Percentiles rank a stretch among this genome's conserved stretches.
Conservation (phyloP, 2,113 vertebrate genomes). For the Narcine bancroftii region DNA sequence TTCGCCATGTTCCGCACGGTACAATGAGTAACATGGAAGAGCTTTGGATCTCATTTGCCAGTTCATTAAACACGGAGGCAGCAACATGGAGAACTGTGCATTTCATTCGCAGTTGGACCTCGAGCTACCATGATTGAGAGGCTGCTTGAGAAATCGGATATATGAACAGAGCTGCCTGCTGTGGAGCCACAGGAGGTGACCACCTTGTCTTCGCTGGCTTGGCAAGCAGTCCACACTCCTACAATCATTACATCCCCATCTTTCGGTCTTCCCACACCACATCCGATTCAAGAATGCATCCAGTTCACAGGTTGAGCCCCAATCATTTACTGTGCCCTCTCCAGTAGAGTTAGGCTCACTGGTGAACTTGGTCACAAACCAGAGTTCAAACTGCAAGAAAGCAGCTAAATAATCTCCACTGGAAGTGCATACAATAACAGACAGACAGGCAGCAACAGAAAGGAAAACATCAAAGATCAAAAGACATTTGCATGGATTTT, state of each 20-base stretch:
- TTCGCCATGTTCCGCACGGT: neutral
- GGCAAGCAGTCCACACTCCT: neutral
- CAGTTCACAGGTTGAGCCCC: neutral
- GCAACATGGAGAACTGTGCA: neutral
- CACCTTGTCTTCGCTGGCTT: neutral
- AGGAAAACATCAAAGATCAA: no score
- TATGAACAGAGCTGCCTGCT: neutral
- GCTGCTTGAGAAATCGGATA: neutral
- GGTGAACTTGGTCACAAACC: neutral
- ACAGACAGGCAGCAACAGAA: no score
- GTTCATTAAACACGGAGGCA: neutral
- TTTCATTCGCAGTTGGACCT: neutral
- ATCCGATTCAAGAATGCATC: neutral
- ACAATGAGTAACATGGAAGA: neutral
- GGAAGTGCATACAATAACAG: no score
- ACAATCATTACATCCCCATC: neutral
- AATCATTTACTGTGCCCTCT: no score
- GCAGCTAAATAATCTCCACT: neutral
- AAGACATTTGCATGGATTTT: no score
- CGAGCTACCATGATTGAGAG: neutral
- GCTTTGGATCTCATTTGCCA: neutral
- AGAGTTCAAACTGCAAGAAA: neutral
- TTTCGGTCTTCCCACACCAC: neutral
- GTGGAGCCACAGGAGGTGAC: neutral
- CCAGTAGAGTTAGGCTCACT: neutral